Evolutionary conservation across 2,797 vertebrate genomes (phyloP).

Genomic region (Xerus rutilus): DNA sequence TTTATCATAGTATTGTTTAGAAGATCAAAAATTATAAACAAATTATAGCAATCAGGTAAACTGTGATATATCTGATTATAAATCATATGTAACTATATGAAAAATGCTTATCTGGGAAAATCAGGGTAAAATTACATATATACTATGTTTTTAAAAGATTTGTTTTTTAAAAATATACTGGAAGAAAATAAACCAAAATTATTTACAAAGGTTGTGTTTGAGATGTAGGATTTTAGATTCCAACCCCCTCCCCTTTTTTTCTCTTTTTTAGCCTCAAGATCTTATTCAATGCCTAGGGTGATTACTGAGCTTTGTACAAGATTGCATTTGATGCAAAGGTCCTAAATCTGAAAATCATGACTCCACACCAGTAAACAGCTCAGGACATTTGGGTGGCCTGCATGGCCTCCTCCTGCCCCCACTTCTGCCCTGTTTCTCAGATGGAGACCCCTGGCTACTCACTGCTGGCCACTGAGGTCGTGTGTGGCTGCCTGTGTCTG

Average conservation of each 20-base stretch:
- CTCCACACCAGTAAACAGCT: background rate
- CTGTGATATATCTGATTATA: background rate
- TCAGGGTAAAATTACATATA: background rate
- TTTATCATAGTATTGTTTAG: background rate
- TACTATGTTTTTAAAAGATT: background rate
- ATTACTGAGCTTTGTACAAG: background rate
- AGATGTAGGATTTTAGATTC: background rate
- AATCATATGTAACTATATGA: background rate
- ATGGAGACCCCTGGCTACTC: background rate
- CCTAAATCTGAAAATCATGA: slow-evolving; percentile 36
- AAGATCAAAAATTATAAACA: background rate
- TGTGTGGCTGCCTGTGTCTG: background rate
- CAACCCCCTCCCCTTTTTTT: no score
- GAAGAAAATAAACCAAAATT: background rate
- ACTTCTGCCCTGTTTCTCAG: background rate
- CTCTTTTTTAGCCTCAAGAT: background rate
- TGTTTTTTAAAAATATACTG: background rate
- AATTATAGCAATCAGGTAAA: background rate
- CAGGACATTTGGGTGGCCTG: background rate
- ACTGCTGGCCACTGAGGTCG: background rate
- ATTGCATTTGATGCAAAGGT: background rate
- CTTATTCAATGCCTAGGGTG: background rate
- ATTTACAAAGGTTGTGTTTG: background rate
- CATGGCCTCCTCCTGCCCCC: fast-evolving
- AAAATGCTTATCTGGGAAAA: slow-evolving; percentile 14